These are phyloP conservation scores for Eubucco bourcierii DNA, from an alignment of 2,113 vertebrate genomes.

Conservation along the genomic window DNA sequence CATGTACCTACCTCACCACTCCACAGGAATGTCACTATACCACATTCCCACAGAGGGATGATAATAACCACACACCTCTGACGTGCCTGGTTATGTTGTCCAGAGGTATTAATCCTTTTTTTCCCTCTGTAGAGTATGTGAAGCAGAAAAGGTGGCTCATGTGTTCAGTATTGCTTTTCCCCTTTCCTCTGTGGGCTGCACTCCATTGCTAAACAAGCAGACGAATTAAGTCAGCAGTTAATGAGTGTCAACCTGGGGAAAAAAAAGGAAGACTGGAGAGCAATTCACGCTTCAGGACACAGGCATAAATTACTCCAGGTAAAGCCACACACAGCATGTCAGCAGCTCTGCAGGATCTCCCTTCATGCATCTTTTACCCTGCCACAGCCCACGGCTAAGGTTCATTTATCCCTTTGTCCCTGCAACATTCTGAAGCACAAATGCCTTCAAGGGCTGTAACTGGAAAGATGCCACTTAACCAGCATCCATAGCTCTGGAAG, in stretches of 20 bases:
- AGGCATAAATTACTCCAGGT: constrained; percentile 43
- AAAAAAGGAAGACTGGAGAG: constrained; percentile 10
- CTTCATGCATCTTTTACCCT: background rate
- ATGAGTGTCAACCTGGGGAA: constrained; percentile 26
- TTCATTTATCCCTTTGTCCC: constrained; percentile 37
- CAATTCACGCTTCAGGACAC: background rate
- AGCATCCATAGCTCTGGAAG: background rate
- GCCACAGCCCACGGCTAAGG: background rate
- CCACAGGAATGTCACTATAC: background rate
- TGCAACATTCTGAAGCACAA: background rate
- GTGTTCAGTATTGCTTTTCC: background rate
- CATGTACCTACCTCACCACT: fast-evolving
- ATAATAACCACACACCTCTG: background rate
- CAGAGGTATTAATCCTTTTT: background rate
- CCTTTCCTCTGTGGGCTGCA: background rate
- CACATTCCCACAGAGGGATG: background rate
- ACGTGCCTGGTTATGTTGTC: background rate
- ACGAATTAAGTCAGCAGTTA: constrained; percentile 27
- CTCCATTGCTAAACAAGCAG: background rate
- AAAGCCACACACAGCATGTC: background rate
- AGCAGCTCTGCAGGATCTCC: background rate
- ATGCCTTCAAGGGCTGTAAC: background rate
- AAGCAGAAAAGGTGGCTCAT: background rate
- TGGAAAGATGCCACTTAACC: background rate
- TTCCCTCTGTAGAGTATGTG: background rate